These are phyloP conservation scores for Rotaria socialis DNA, from an alignment of 2,888 invertebrate species.

Conservation along the genomic window DNA sequence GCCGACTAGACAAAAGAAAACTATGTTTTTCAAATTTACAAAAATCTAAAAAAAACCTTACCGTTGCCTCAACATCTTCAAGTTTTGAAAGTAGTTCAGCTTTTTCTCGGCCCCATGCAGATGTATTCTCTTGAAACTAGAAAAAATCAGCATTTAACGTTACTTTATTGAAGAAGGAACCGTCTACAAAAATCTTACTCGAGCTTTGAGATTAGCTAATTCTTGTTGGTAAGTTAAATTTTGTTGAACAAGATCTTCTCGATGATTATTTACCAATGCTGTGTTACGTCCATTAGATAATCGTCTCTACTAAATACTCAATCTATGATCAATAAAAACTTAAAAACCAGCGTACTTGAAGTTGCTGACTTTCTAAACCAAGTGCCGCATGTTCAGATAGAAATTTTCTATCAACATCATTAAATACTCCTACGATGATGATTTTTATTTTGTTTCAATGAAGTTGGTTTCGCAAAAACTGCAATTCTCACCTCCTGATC, in stretches of 20 bases:
- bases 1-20: too few species aligned
- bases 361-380: not conserved
- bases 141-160: not conserved
- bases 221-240: not conserved
- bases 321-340: not conserved
- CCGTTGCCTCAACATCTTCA: not conserved
- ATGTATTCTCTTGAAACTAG: not conserved
- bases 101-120: not conserved
- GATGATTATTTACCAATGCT: not conserved
- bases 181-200: not conserved
- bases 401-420: conserved; percentile 3
- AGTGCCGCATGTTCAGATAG: conserved; percentile 17
- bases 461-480: not conserved
- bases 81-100: not conserved
- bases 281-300: not conserved
- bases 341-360: not conserved
- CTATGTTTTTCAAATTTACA: too few species aligned
- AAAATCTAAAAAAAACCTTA: not conserved
- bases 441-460: too few species aligned
- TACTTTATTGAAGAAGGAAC: not conserved
- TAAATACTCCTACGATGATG: not conserved
- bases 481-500: not conserved
- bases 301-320: not conserved
- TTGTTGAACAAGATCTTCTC: not conserved
- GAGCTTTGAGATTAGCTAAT: not conserved